phyloP scores from a whole-genome alignment of 2,113 vertebrate species.

The Zeus faber region DNA sequence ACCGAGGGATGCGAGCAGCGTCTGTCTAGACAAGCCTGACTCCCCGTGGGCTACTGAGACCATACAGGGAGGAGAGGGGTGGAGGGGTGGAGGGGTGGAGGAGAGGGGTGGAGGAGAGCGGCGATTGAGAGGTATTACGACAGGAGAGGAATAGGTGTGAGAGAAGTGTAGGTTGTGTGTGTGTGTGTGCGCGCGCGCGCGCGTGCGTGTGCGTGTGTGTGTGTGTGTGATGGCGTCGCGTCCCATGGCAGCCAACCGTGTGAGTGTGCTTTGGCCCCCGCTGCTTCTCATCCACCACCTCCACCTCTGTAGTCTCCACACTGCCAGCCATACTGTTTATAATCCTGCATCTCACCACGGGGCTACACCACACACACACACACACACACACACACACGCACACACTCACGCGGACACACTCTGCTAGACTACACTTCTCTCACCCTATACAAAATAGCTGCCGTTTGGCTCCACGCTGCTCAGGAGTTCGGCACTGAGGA shows the following conservation, averaged over 20 bases:
- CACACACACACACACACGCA: too few relatives aligned
- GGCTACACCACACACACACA: neutral
- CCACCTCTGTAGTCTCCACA: conserved; percentile 51
- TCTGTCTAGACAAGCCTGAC: conserved; percentile 60
- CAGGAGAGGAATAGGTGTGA: conserved; percentile 63
- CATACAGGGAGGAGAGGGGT: conserved; percentile 51
- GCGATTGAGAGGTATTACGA: conserved; percentile 59
- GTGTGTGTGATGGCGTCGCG: conserved; percentile 12
- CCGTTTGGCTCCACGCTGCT: conserved; percentile 27
- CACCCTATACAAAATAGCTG: conserved; percentile 47
- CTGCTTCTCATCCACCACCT: conserved; percentile 63
- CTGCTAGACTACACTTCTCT: conserved; percentile 50
- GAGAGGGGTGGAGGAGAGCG: conserved; percentile 36
- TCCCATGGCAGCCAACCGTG: conserved; percentile 58
- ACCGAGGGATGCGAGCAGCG: conserved; percentile 52
- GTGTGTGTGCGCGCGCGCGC: conserved; percentile 19
- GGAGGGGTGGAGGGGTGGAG: conserved; percentile 30
- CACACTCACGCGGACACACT: too few relatives aligned
- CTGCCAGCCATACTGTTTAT: conserved; percentile 47
- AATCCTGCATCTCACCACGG: conserved; percentile 13
- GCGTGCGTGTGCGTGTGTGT: conserved; percentile 6
- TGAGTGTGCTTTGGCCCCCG: conserved; percentile 61
- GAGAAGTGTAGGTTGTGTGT: conserved; percentile 47
- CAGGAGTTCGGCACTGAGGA: conserved; percentile 53
- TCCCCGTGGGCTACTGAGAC: conserved; percentile 57